These are phyloP conservation scores for Misgurnus mizolepis DNA, from an alignment of 2,113 vertebrate genomes.

Conservation along the genomic window DNA sequence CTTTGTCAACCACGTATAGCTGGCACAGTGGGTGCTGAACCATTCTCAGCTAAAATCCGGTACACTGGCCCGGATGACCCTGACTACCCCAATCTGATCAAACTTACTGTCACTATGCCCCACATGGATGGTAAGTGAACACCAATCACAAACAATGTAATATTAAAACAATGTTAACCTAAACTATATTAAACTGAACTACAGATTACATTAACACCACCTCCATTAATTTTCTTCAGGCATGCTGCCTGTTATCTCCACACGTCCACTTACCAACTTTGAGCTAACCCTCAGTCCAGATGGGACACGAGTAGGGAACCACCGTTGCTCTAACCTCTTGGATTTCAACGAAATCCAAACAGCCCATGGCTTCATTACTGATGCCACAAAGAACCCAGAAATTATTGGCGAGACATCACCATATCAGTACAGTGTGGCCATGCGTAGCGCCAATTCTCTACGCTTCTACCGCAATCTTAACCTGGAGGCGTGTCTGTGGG, in stretches of 20 bases:
- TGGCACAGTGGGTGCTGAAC: slow-evolving; percentile 81
- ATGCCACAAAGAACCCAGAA: slow-evolving; percentile 77
- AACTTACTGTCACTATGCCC: slow-evolving; percentile 80
- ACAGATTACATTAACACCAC: not conserved
- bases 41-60: slow-evolving; percentile 81
- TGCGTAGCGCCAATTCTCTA: slow-evolving; percentile 75
- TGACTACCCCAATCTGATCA: slow-evolving; percentile 78
- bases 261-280: slow-evolving; percentile 78
- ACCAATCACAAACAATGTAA: not conserved
- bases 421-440: slow-evolving; percentile 74
- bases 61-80: slow-evolving; percentile 81
- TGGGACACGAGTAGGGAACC: slow-evolving; percentile 79
- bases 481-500: slow-evolving; percentile 86
- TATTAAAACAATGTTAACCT: not conserved
- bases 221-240: slow-evolving; percentile 59
- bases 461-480: slow-evolving; percentile 85
- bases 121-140: slow-evolving; percentile 78
- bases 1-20: slow-evolving; percentile 80
- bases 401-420: slow-evolving; percentile 80
- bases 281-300: slow-evolving; percentile 82
- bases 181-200: not conserved
- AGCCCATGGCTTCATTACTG: slow-evolving; percentile 80
- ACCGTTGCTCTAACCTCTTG: slow-evolving; percentile 84
- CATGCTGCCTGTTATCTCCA: slow-evolving; percentile 84
- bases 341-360: slow-evolving; percentile 84